Conservation (phyloP, 2,888 invertebrate genomes). For the Chironomus riparius region DNA sequence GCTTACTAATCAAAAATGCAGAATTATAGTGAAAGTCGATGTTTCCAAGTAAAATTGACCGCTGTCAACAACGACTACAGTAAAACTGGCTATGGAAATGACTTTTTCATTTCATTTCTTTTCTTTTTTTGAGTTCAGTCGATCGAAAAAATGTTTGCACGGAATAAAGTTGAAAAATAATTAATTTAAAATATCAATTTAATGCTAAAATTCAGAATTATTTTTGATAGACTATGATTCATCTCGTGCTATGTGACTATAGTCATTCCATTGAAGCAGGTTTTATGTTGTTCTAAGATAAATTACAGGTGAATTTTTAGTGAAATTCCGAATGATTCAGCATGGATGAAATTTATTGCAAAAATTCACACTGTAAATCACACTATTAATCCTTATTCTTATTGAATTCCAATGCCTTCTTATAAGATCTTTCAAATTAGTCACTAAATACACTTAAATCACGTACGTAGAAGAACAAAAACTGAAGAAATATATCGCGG, state of each 20-base stretch:
- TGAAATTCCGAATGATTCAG: background rate
- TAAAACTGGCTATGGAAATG: background rate
- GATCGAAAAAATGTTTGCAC: no score
- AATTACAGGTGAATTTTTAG: no score
- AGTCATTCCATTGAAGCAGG: no score
- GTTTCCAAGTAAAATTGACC: background rate
- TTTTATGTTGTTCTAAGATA: no score
- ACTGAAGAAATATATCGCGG: background rate
- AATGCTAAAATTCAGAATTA: no score
- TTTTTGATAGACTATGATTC: no score
- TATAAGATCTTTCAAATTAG: background rate
- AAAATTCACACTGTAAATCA: background rate
- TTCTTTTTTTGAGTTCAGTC: no score
- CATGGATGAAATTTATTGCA: background rate
- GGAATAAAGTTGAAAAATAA: no score
- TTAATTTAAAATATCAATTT: no score
- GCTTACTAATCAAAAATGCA: conserved; percentile 1
- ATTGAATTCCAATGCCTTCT: background rate
- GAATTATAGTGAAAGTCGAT: conserved; percentile 2
- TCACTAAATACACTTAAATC: background rate
- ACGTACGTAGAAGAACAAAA: background rate
- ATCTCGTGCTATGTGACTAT: no score
- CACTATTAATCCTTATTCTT: background rate
- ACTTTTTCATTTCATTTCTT: no score
- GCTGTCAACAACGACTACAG: background rate